These are phyloP conservation scores for Junco hyemalis DNA, from an alignment of 2,113 vertebrate genomes.

Conservation along the genomic window DNA sequence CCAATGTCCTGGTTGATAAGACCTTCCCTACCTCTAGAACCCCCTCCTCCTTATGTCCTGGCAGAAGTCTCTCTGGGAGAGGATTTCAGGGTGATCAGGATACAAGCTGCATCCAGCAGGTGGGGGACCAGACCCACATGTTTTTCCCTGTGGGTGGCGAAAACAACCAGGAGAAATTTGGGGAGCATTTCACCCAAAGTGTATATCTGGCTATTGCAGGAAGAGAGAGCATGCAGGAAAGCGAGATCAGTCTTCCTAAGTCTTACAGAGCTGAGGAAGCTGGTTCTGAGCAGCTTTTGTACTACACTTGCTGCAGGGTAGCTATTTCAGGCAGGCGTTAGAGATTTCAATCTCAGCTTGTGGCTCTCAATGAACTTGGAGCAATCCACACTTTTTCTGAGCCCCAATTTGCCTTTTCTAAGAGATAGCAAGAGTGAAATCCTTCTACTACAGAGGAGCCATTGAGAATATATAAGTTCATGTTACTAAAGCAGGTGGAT, in stretches of 20 bases:
- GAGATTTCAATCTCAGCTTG: background rate
- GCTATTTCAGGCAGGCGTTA: background rate
- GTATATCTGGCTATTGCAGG: background rate
- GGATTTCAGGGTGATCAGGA: background rate
- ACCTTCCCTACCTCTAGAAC: background rate
- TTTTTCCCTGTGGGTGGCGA: background rate
- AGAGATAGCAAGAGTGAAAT: background rate
- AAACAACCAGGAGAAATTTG: background rate
- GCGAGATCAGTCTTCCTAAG: no score
- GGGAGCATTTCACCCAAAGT: background rate
- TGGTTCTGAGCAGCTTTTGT: background rate
- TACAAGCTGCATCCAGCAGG: background rate
- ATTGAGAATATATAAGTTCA: background rate
- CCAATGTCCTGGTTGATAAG: background rate
- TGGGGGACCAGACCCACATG: background rate
- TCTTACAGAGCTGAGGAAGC: background rate
- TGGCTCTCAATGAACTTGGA: background rate
- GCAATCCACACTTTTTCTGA: background rate
- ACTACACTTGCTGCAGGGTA: background rate
- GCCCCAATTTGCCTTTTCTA: background rate
- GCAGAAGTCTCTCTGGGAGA: background rate
- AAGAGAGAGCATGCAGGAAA: background rate
- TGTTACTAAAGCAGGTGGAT: background rate
- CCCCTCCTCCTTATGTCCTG: background rate
- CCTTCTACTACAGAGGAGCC: background rate